Conservation (phyloP, 92 coral and sea anemone species). For the Zoanthus gigantus region DNA sequence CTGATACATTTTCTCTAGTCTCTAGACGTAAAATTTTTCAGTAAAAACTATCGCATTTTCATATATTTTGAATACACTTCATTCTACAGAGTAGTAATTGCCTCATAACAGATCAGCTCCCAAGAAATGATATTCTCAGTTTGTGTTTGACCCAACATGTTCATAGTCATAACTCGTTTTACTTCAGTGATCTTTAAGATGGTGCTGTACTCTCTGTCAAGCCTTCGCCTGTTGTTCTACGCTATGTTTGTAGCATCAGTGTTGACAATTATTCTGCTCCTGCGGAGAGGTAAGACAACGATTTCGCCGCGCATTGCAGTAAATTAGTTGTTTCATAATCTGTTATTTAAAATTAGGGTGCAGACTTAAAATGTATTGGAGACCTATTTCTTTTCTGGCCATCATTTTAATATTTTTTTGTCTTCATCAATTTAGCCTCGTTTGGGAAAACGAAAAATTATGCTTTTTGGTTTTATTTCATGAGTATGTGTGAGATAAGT, state of each 20-base stretch:
- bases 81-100: not conserved
- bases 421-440: no score
- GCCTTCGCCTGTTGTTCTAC: slow-evolving; percentile 29
- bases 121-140: not conserved
- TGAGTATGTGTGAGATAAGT: no score
- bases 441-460: no score
- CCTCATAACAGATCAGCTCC: not conserved
- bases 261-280: slow-evolving; percentile 28
- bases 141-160: not conserved
- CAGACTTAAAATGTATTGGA: no score
- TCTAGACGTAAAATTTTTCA: not conserved
- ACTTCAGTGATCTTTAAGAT: not conserved
- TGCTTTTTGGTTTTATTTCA: no score
- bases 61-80: not conserved
- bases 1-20: not conserved
- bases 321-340: not conserved
- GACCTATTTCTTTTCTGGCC: no score
- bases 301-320: not conserved
- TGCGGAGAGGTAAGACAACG: slow-evolving; percentile 32
- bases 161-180: not conserved
- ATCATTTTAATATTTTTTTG: no score
- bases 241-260: slow-evolving; percentile 25
- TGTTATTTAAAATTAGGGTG: not conserved
- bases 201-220: slow-evolving; percentile 3
- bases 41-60: not conserved